These are phyloP conservation scores for Eristalis arbustorum DNA, from an alignment of 2,888 invertebrate genomes.

Conservation along the genomic window DNA sequence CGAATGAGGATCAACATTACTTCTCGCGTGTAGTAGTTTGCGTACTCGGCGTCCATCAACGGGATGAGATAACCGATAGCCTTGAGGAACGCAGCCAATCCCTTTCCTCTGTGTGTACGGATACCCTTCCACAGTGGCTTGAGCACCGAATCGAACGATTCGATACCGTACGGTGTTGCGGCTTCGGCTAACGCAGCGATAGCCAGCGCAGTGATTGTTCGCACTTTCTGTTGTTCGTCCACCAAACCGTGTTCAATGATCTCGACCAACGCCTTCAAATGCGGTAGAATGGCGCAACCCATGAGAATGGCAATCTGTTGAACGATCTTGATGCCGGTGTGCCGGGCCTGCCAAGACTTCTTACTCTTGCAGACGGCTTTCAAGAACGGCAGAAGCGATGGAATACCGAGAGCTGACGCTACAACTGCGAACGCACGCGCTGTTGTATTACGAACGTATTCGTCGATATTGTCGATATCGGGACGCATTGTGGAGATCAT, in stretches of 20 bases:
- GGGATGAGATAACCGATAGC: conserved; percentile 99
- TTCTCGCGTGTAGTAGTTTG: conserved; percentile 99
- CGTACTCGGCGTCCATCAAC: conserved; percentile 99
- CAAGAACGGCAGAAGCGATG: conserved; percentile 97
- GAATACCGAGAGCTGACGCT: conserved; percentile 98
- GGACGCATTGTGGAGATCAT: conserved; percentile 99
- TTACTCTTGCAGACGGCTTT: conserved; percentile 99
- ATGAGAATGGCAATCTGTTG: conserved; percentile 99
- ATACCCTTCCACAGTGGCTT: conserved; percentile 99
- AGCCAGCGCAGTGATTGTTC: conserved; percentile 99
- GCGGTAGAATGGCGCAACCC: conserved; percentile 99
- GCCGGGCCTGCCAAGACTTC: conserved; percentile 99
- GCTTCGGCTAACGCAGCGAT: conserved; percentile 99
- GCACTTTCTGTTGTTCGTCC: conserved; percentile 98
- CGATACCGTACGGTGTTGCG: conserved; percentile 99
- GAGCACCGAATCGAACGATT: conserved; percentile 99
- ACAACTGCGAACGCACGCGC: conserved; percentile 99
- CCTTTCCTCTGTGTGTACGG: conserved; percentile 93
- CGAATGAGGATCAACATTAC: conserved; percentile 95
- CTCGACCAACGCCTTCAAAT: conserved; percentile 98
- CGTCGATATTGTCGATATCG: conserved; percentile 99
- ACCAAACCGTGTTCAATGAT: conserved; percentile 99
- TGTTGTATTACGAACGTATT: conserved; percentile 99
- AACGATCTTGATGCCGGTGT: conserved; percentile 99
- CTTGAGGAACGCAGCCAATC: conserved; percentile 99